A percentile compares a stretch with the other conserved stretches of the same genome.
phyloP scores from a whole-genome alignment of 2,888 invertebrate genomes.

The Cephus pygmeus region DNA sequence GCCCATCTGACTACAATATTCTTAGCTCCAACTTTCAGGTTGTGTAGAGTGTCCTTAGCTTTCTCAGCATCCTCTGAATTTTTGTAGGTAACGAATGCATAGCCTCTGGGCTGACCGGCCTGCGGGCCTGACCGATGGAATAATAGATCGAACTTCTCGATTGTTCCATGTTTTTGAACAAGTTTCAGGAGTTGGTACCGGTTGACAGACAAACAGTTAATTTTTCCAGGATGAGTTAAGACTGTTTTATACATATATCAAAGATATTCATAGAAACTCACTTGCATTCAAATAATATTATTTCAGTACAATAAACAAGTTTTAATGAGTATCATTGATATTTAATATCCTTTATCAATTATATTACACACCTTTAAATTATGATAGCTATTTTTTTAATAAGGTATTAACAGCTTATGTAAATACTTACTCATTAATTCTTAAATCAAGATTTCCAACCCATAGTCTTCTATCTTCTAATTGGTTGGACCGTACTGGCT shows the following conservation, averaged over 20 bases:
- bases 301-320: not conserved
- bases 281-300: not conserved
- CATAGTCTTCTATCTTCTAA: slow-evolving; percentile 81
- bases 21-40: slow-evolving; percentile 79
- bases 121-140: slow-evolving; percentile 92
- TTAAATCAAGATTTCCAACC: slow-evolving; percentile 91
- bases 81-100: slow-evolving; percentile 91
- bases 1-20: slow-evolving; percentile 85
- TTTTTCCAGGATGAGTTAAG: slow-evolving; percentile 32
- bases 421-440: slow-evolving; percentile 92
- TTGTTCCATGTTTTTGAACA: slow-evolving; percentile 91
- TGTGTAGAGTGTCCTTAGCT: slow-evolving; percentile 81
- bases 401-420: slow-evolving; percentile 23
- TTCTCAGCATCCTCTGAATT: slow-evolving; percentile 74
- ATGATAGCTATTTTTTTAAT: not conserved
- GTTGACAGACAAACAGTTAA: slow-evolving; percentile 70
- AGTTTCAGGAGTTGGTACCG: slow-evolving; percentile 96
- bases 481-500: slow-evolving; percentile 69
- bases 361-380: not conserved
- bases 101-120: slow-evolving; percentile 90
- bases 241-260: not conserved
- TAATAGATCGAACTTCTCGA: slow-evolving; percentile 95
- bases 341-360: not conserved
- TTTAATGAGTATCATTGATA: not conserved
- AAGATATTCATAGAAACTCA: slow-evolving; percentile 12